Conservation (phyloP, 2,113 vertebrate genomes). For the Hippocampus barbouri region DNA sequence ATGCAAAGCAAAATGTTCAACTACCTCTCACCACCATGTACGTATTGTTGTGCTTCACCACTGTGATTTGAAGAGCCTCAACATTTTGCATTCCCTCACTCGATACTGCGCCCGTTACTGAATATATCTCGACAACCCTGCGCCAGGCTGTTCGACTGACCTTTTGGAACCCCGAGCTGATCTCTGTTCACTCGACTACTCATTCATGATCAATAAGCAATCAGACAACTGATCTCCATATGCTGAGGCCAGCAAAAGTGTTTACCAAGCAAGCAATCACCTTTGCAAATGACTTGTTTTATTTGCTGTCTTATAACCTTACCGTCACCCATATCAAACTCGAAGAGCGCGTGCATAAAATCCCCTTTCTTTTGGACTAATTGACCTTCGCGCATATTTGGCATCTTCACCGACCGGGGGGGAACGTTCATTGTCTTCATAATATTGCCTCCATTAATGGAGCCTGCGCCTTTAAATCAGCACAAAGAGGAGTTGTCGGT, state of each 20-base stretch:
- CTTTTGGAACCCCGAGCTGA: slow-evolving; percentile 51
- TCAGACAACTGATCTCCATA: slow-evolving; percentile 61
- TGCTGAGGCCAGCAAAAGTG: slow-evolving; percentile 54
- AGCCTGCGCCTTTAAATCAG: slow-evolving; percentile 24
- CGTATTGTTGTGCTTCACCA: neutral
- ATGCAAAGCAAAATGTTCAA: too few relatives aligned
- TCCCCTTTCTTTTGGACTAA: slow-evolving; percentile 42
- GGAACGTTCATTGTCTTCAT: slow-evolving; percentile 33
- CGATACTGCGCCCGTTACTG: neutral
- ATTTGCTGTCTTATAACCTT: slow-evolving; percentile 63
- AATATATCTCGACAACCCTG: neutral
- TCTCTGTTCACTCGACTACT: slow-evolving; percentile 44
- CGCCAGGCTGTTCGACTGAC: slow-evolving; percentile 33
- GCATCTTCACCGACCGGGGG: slow-evolving; percentile 24
- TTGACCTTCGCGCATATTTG: slow-evolving; percentile 47
- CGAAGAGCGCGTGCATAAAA: slow-evolving; percentile 25
- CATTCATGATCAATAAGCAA: slow-evolving; percentile 74
- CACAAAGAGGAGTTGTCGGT: slow-evolving; percentile 17
- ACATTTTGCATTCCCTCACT: neutral
- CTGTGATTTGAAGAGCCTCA: neutral
- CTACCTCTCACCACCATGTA: too few relatives aligned
- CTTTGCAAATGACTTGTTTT: slow-evolving; percentile 67
- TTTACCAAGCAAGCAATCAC: slow-evolving; percentile 69
- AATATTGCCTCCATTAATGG: slow-evolving; percentile 26
- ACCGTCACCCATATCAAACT: slow-evolving; percentile 46